Evolutionary conservation across 2,797 vertebrate species (phyloP).

Genomic region (Coilia nasus): DNA sequence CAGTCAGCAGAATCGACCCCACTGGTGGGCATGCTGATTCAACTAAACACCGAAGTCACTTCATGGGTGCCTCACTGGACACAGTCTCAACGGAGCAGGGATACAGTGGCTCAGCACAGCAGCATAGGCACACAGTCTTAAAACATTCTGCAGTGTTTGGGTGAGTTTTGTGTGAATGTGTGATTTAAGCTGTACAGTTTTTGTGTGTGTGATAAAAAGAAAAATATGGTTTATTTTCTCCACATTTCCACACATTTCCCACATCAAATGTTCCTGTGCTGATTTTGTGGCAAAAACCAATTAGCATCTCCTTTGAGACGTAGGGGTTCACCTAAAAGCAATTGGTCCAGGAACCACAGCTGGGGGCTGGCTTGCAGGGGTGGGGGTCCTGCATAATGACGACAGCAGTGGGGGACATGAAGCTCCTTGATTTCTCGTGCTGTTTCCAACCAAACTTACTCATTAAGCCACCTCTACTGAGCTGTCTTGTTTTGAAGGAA

Average conservation of each 20-base stretch:
- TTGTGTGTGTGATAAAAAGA: too few species aligned
- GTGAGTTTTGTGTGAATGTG: too few species aligned
- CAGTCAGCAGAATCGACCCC: conserved; percentile 24
- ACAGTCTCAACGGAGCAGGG: not conserved
- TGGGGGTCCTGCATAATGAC: not conserved
- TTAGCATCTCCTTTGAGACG: not conserved
- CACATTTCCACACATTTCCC: too few species aligned
- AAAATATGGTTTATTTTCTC: too few species aligned
- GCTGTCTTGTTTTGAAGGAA: not conserved
- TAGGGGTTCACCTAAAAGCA: not conserved
- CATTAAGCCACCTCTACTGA: not conserved
- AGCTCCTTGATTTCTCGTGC: not conserved
- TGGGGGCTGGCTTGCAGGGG: not conserved
- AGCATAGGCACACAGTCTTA: too few species aligned
- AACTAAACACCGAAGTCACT: conserved; percentile 15
- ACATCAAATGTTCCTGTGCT: not conserved
- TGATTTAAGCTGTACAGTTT: too few species aligned
- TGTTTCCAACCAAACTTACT: not conserved
- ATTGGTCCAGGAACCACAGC: not conserved
- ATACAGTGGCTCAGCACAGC: not conserved
- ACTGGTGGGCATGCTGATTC: conserved; percentile 27
- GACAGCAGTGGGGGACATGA: not conserved
- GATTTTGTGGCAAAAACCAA: not conserved
- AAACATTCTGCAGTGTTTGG: too few species aligned
- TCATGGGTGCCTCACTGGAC: not conserved